Evolutionary conservation across 2,113 vertebrate species (phyloP), one percentile per base, ranked within the genome.

Genomic region (Ceratotherium simum): DNA sequence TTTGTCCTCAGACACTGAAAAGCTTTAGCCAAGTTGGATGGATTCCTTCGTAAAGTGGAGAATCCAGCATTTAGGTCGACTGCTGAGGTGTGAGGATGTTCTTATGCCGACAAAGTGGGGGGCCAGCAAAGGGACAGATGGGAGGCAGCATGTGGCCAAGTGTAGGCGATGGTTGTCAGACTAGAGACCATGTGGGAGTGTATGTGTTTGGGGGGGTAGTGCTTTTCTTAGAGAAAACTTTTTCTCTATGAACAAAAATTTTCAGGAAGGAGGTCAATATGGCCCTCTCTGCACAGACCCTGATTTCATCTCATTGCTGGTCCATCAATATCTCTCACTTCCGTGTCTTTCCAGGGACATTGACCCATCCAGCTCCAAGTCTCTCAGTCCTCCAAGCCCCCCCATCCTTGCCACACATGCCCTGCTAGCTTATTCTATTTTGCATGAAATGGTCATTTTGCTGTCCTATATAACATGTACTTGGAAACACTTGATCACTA

Each of bases 331-430:
- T 5, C n/a, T 3, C 75, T n/a, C 27, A 8, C 58, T 16, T n/a
- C 18, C 0, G 1, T 5, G 29, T 17, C 9, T 39, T 29, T 48
- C 36, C 48, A 14, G 39, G 42, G 72, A 75, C 2, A 1, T 0
- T 3, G 21, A 54, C 2, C 0, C 12, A 9, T 10, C 18, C 0
- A 3, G 9, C 4, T 18, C 14, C 3, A 3, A 18, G 81, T 31
- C 23, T 31, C 16, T 72, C 11, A 0, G 3, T n/a, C 54, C 51
- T 39, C 25, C 7, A 0, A 1, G 1, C 29, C 16, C 12, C 9
- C 3, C 1, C 12, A 0, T 46, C 2, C 10, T 8, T 2, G 6
- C 51, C 13, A 4, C 5, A 3, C 0, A 1, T 1, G 3, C 9
- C 75, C 39, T 21, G 4, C 23, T 33, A 25, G 13, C 46, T 82